A percentile compares a stretch with the other conserved stretches of the same genome.
These are phyloP conservation scores for Girardia tigrina DNA, from an alignment of 2,888 invertebrate genomes.

Conservation along the genomic window DNA sequence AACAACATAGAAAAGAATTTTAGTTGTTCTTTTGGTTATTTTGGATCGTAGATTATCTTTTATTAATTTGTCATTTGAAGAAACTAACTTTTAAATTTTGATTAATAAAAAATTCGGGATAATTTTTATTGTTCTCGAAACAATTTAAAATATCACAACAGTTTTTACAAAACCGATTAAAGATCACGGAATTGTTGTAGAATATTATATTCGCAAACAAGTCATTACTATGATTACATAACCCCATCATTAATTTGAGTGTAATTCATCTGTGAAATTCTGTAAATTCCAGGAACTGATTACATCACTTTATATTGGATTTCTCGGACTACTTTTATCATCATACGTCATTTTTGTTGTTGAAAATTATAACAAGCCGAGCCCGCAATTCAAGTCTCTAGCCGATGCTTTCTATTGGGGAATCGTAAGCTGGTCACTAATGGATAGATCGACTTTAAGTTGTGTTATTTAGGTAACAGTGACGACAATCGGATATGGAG, in stretches of 20 bases:
- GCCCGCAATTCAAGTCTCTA: neutral
- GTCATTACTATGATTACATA: too few species aligned
- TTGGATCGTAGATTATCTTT: too few species aligned
- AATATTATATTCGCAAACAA: too few species aligned
- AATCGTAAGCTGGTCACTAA: neutral
- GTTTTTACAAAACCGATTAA: too few species aligned
- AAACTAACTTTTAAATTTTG: too few species aligned
- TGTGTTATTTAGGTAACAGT: neutral
- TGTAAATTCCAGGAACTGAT: neutral
- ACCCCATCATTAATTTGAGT: neutral
- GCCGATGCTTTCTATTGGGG: slow-evolving; percentile 10
- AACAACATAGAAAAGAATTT: too few species aligned
- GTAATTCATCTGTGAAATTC: neutral
- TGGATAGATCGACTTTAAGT: neutral
- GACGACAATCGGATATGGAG: slow-evolving; percentile 17
- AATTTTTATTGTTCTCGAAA: too few species aligned
- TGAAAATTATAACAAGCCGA: slow-evolving; percentile 15
- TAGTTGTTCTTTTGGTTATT: too few species aligned
- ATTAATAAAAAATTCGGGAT: too few species aligned
- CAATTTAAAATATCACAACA: too few species aligned
- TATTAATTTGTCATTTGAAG: too few species aligned
- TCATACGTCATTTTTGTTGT: neutral
- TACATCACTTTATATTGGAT: slow-evolving; percentile 1
- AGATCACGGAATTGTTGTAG: too few species aligned
- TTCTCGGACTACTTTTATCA: neutral